Base-by-base conservation (phyloP, 2,113 vertebrate genomes). In the Nycticebus coucang region DNA sequence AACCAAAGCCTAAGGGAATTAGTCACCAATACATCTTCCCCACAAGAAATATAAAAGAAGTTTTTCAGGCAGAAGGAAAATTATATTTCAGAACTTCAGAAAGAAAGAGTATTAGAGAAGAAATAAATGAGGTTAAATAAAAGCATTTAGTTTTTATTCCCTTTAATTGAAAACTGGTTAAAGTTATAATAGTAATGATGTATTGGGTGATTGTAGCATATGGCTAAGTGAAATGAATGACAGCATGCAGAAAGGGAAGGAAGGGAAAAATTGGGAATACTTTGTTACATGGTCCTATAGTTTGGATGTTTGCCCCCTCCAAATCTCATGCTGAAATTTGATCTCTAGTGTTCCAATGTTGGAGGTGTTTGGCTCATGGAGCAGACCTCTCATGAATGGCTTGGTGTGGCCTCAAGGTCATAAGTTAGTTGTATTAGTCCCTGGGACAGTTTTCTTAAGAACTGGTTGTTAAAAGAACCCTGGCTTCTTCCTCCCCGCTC, bases 1-100 rank as follows among this genome's bases (percentile, higher is more conserved):
- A 71, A 93, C 84, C 3, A 62, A 83, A 89, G 77, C 28, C 4
- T 69, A 1, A 21, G 22, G 68, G 22, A 94, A 93, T 89, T 93
- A 13, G 77, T 87, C 60, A 74, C 19, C 6, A 79, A 79, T 2
- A 30, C 77, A 72, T 79, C 19, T 96, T 86, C 10, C n/a, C 93
- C 41, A 59, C 5, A 83, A 83, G 13, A 91, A 92, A 95, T 41
- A 50, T 15, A 75, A 87, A 78, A 72, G 17, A 79, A 94, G 4
- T 17, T 93, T 87, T 94, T 79, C 5, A 92, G 59, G 7, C 9
- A 91, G 78, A 77, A 71, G 41, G 10, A 80, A 87, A 91, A 69
- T n/a, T 45, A 87, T 72, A 17, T 66, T 69, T 74, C 24, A 93
- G 53, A 95, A 94, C 5, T 75, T 79, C 22, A 41, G 45, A 95